These are phyloP conservation scores for Ammospiza maritima DNA, from an alignment of 2,797 vertebrate species.

Conservation along the genomic window DNA sequence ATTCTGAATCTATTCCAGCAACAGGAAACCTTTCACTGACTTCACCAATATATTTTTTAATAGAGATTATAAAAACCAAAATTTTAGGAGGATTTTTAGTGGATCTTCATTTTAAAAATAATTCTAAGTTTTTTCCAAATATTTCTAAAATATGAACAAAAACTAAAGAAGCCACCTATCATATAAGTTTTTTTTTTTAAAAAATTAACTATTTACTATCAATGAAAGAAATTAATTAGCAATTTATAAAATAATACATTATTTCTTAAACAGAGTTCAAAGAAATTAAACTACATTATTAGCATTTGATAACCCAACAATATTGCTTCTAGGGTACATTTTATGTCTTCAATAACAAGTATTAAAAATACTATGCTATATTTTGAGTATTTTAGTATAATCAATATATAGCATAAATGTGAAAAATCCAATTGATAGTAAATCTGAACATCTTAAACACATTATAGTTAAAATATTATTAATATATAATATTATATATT, in stretches of 20 bases:
- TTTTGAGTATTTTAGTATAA: not conserved
- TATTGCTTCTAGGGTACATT: not conserved
- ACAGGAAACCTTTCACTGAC: not conserved
- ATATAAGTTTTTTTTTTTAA: not conserved
- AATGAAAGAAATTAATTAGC: not conserved
- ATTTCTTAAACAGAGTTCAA: not conserved
- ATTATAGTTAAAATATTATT: not conserved
- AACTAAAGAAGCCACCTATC: rapidly evolving
- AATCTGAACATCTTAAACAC: not conserved
- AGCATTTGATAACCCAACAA: rapidly evolving
- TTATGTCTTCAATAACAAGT: not conserved
- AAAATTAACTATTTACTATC: not conserved
- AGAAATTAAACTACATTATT: not conserved
- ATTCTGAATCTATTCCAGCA: not conserved
- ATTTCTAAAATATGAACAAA: not conserved
- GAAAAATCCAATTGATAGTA: not conserved
- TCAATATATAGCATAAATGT: not conserved
- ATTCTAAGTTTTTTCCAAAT: not conserved
- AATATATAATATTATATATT: not conserved
- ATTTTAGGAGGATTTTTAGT: not conserved
- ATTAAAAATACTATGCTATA: not conserved
- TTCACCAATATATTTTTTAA: not conserved
- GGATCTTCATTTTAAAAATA: not conserved
- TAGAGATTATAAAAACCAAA: not conserved
- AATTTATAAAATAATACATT: not conserved